phyloP scores from a whole-genome alignment of 2,888 invertebrate genomes.

The Drosophila pseudotalamancana region DNA sequence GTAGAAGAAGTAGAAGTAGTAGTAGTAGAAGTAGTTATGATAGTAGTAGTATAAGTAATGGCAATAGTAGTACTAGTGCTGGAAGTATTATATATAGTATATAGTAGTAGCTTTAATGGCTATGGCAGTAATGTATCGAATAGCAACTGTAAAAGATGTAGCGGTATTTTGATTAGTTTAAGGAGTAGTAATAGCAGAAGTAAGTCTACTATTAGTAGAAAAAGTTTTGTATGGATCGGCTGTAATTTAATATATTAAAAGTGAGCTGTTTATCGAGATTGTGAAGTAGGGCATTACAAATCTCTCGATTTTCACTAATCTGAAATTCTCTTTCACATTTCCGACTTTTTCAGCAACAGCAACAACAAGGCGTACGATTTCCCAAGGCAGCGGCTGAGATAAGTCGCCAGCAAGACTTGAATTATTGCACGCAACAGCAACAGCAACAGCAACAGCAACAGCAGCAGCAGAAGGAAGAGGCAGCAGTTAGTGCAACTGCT shows the following conservation, averaged over 20 bases:
- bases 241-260: not conserved
- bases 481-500: slow-evolving; percentile 28
- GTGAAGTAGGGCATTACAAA: slow-evolving; percentile 17
- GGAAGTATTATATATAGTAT: not conserved
- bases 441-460: slow-evolving; percentile 37
- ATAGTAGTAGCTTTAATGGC: no score
- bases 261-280: not conserved
- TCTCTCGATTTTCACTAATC: slow-evolving; percentile 54
- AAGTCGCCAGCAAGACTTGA: slow-evolving; percentile 82
- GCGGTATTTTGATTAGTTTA: no score
- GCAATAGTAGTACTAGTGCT: no score
- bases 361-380: slow-evolving; percentile 74
- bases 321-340: slow-evolving; percentile 46
- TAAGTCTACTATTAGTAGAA: no score
- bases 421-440: slow-evolving; percentile 78
- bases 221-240: not conserved
- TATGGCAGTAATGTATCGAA: no score
- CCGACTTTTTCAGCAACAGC: slow-evolving; percentile 59
- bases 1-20: no score
- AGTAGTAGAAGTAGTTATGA: no score
- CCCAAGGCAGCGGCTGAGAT: slow-evolving; percentile 76
- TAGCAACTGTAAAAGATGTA: no score
- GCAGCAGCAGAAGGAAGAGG: slow-evolving; percentile 14
- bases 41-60: no score
- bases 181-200: no score